phyloP scores from a whole-genome alignment of 1,140 invertebrate species.

The Hirudo medicinalis region DNA sequence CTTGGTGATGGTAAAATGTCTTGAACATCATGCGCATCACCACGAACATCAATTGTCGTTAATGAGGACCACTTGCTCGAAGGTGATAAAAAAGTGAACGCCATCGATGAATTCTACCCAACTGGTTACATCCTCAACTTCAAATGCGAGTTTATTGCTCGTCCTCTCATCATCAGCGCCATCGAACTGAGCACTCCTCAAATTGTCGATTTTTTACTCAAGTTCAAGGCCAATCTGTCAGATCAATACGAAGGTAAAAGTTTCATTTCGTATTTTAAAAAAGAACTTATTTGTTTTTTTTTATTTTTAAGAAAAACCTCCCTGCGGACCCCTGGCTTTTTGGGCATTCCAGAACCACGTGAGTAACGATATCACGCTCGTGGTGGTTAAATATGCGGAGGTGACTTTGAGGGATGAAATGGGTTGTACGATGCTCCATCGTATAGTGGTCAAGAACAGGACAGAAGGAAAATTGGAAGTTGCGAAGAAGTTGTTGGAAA shows the following conservation, averaged over 20 bases:
- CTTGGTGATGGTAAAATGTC: slow-evolving; percentile 22
- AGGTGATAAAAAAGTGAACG: slow-evolving; percentile 27
- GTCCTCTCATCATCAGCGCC: slow-evolving; percentile 26
- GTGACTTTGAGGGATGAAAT: slow-evolving; percentile 26
- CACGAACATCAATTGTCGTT: no score
- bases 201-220: slow-evolving; percentile 26
- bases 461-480: slow-evolving; percentile 23
- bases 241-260: slow-evolving; percentile 26
- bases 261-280: neutral
- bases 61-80: no score
- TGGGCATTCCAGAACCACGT: slow-evolving; percentile 28
- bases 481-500: slow-evolving; percentile 22
- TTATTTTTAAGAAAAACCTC: slow-evolving; percentile 24
- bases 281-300: slow-evolving; percentile 11
- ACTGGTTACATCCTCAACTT: slow-evolving; percentile 26
- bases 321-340: slow-evolving; percentile 29
- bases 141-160: slow-evolving; percentile 26
- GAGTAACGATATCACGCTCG: slow-evolving; percentile 23
- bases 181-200: slow-evolving; percentile 27
- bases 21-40: no score
- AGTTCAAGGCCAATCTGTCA: slow-evolving; percentile 26
- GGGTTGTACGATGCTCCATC: slow-evolving; percentile 25
- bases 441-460: slow-evolving; percentile 22
- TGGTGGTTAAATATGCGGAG: slow-evolving; percentile 25
- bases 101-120: slow-evolving; percentile 24